Percentiles rank a stretch among this genome's conserved stretches.
phyloP scores from a whole-genome alignment of 2,113 vertebrate genomes.

The Amphiprion ocellaris region DNA sequence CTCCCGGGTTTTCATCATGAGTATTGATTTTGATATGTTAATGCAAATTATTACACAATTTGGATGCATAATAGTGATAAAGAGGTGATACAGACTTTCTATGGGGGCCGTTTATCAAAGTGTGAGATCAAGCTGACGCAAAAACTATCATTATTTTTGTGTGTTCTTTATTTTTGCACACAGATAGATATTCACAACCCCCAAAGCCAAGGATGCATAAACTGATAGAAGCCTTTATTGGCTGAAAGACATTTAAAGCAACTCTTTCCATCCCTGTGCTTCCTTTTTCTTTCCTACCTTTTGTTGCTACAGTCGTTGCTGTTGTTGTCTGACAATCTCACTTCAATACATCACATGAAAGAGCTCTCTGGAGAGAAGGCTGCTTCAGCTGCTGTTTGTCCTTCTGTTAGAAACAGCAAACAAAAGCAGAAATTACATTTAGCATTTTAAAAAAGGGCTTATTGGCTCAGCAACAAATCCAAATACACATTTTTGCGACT shows the following conservation, averaged over 20 bases:
- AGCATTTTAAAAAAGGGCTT: not conserved
- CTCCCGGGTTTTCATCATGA: constrained; percentile 35
- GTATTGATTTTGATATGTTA: constrained; percentile 48
- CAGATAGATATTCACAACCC: not conserved
- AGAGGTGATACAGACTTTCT: not conserved
- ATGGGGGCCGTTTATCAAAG: not conserved
- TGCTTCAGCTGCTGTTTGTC: constrained; percentile 15
- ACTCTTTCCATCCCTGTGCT: too few species aligned
- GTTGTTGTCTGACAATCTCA: not conserved
- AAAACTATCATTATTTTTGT: not conserved
- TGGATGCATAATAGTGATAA: not conserved
- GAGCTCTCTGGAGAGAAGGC: not conserved
- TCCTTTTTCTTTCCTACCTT: not conserved
- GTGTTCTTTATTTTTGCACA: not conserved
- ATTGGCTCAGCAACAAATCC: not conserved
- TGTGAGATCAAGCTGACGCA: not conserved
- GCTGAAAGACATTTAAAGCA: too few species aligned
- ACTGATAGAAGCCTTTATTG: not conserved
- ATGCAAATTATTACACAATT: constrained; percentile 30
- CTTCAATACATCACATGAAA: constrained; percentile 16
- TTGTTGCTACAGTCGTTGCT: not conserved
- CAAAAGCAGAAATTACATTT: not conserved
- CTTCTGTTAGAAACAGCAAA: not conserved
- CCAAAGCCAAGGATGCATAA: not conserved
- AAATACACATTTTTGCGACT: not conserved